phyloP scores from a whole-genome alignment of 1,140 invertebrate genomes.

The Monomorium pharaonis region DNA sequence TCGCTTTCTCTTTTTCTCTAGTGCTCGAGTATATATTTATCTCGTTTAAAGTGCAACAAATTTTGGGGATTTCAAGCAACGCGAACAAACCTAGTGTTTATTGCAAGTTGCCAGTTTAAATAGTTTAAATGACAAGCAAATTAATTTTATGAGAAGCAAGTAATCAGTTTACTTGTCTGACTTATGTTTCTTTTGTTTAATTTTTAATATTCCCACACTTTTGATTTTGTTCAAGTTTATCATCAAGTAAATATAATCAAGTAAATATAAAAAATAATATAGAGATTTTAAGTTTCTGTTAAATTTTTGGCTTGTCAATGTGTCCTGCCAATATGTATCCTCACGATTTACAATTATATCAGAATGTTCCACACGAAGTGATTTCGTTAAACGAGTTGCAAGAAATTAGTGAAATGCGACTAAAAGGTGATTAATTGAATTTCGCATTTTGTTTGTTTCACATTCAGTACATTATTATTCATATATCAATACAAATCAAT shows the following conservation, averaged over 20 bases:
- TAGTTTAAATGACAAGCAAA: not conserved
- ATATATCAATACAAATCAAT: not conserved
- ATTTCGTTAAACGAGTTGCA: not conserved
- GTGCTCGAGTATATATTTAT: too few relatives aligned
- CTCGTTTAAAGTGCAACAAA: too few relatives aligned
- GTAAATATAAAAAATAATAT: too few relatives aligned
- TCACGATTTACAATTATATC: slow-evolving; percentile 44
- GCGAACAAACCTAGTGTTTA: not conserved
- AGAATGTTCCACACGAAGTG: not conserved
- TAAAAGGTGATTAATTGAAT: slow-evolving; percentile 46
- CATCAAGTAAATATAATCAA: too few relatives aligned
- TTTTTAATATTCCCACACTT: not conserved
- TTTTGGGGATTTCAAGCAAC: too few relatives aligned
- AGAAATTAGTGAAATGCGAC: slow-evolving; percentile 25
- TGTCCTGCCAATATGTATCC: not conserved
- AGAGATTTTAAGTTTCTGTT: not conserved
- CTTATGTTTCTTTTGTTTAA: not conserved
- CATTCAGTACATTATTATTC: not conserved
- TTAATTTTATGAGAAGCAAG: not conserved
- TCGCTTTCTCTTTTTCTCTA: too few relatives aligned
- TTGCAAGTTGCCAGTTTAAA: slow-evolving; percentile 21
- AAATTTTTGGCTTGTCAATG: not conserved
- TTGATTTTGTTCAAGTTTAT: not conserved
- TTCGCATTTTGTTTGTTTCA: not conserved
- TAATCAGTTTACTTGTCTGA: not conserved